Percentiles rank a stretch among this genome's conserved stretches.
phyloP scores from a whole-genome alignment of 2,797 vertebrate species.

The Epinephelus coioides region DNA sequence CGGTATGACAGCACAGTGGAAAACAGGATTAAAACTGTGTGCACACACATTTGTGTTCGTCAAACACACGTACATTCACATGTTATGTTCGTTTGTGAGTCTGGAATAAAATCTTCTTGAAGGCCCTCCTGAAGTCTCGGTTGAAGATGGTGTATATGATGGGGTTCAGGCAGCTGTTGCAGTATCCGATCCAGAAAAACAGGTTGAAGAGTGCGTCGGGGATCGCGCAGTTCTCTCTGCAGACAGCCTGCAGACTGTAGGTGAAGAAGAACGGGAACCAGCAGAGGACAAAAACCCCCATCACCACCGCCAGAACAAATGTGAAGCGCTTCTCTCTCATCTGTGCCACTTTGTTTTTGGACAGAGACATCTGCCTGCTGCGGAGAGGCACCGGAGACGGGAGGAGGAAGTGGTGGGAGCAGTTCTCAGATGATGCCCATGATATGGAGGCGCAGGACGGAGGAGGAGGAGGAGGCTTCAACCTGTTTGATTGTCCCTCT shows the following conservation, averaged over 20 bases:
- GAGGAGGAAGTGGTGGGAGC: constrained; percentile 73
- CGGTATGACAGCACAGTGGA: constrained; percentile 69
- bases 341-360: constrained; percentile 82
- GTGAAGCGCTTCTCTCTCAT: constrained; percentile 87
- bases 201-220: constrained; percentile 84
- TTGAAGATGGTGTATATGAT: constrained; percentile 89
- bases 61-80: constrained; percentile 20
- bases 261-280: constrained; percentile 90
- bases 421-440: constrained; percentile 73
- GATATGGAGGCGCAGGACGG: constrained; percentile 73
- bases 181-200: constrained; percentile 90
- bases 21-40: constrained; percentile 50
- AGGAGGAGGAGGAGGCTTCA: constrained; percentile 63
- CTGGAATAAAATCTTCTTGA: constrained; percentile 85
- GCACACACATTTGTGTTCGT: constrained; percentile 1
- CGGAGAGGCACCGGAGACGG: constrained; percentile 59
- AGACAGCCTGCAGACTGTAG: constrained; percentile 85
- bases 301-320: constrained; percentile 86
- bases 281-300: constrained; percentile 86
- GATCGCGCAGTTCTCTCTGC: constrained; percentile 79
- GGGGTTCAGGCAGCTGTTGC: constrained; percentile 87
- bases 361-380: constrained; percentile 65
- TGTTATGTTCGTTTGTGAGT: constrained; percentile 56
- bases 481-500: constrained; percentile 40
- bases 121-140: constrained; percentile 86